Conservation (phyloP, 2,113 vertebrate species). For the Passerina amoena region DNA sequence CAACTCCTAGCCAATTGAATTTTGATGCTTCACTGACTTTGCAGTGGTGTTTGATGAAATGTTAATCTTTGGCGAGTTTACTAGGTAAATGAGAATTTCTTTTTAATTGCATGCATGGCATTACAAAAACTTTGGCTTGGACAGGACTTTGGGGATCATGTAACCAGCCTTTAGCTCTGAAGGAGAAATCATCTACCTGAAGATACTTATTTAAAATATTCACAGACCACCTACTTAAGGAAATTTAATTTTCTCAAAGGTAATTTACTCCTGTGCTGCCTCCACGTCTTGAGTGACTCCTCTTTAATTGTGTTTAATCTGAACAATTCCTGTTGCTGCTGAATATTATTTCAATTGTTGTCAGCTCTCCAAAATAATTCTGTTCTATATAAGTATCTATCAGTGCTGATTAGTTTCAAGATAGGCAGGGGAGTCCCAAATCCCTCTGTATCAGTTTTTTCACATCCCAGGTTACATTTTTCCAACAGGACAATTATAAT, state of each 20-base stretch:
- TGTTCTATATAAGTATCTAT: not conserved
- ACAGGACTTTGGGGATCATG: rapidly evolving
- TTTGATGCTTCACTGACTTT: not conserved
- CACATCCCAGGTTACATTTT: not conserved
- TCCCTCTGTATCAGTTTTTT: not conserved
- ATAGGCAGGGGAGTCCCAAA: not conserved
- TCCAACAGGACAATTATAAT: not conserved
- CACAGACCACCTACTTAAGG: not conserved
- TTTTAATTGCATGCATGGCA: not conserved
- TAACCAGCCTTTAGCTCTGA: not conserved
- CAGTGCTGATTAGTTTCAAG: not conserved
- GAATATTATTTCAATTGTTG: not conserved
- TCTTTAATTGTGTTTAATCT: not conserved
- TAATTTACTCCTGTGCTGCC: not conserved
- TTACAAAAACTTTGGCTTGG: not conserved
- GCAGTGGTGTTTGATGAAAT: not conserved
- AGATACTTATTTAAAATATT: not conserved
- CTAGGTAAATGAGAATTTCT: not conserved
- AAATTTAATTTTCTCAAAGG: not conserved
- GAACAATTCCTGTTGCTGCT: not conserved
- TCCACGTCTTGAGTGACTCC: not conserved
- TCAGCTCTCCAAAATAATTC: not conserved
- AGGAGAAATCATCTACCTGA: not conserved
- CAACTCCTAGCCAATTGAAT: not conserved
- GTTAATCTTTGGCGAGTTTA: not conserved